phyloP scores from a whole-genome alignment of 2,888 invertebrate species.

The Caenorhabditis plicata region DNA sequence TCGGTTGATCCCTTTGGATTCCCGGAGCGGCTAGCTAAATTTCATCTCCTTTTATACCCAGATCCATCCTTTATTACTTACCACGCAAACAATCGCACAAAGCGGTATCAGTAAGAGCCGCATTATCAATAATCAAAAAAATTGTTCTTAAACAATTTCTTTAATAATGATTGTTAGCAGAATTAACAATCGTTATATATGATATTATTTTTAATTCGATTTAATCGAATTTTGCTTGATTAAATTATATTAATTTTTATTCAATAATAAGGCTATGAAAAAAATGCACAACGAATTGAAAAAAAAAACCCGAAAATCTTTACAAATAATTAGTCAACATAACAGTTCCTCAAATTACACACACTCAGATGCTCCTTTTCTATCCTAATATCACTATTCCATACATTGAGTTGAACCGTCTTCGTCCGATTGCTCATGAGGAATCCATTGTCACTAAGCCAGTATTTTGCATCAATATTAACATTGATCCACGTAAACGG shows the following conservation, averaged over 20 bases:
- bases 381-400: conserved; percentile 12
- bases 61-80: too few relatives aligned
- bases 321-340: conserved; percentile 4
- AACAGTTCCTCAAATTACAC: conserved; percentile 44
- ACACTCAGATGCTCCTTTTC: conserved; percentile 31
- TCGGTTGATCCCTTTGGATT: too few relatives aligned
- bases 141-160: not conserved
- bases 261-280: not conserved
- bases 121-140: not conserved
- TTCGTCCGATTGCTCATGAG: conserved; percentile 30
- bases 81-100: too few relatives aligned
- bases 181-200: not conserved
- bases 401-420: conserved; percentile 8
- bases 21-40: too few relatives aligned
- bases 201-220: not conserved
- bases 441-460: conserved; percentile 59
- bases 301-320: not conserved
- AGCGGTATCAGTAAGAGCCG: too few relatives aligned
- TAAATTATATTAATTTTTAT: too few relatives aligned
- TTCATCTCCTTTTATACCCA: too few relatives aligned
- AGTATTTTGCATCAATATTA: conserved; percentile 30
- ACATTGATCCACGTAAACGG: conserved; percentile 61
- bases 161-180: not conserved
- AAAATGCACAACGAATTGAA: not conserved
- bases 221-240: too few relatives aligned